Evolutionary conservation across 2,888 invertebrate species (phyloP).

Genomic region (Drosophila neutralis): DNA sequence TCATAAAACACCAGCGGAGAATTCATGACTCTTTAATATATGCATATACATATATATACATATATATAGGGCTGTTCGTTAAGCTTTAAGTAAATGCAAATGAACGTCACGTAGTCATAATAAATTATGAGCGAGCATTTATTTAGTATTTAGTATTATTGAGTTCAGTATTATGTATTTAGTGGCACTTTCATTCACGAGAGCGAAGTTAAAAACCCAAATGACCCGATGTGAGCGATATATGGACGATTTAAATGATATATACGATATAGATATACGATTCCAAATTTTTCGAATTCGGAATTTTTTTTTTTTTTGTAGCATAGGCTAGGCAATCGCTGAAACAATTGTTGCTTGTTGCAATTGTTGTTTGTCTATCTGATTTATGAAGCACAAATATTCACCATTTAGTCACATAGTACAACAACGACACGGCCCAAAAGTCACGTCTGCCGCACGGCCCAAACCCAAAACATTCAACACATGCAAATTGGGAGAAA

Average conservation of each 20-base stretch:
- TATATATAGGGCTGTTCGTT: neutral
- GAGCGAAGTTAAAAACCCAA: neutral
- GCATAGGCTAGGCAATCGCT: neutral
- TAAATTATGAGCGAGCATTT: constrained; percentile 33
- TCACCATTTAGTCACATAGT: constrained; percentile 68
- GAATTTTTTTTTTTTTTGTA: neutral
- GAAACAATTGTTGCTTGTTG: constrained; percentile 11
- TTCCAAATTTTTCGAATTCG: too few relatives aligned
- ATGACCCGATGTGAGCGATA: neutral
- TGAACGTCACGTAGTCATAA: constrained; percentile 43
- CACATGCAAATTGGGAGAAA: neutral
- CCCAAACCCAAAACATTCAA: neutral
- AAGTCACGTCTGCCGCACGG: constrained; percentile 62
- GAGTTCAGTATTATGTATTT: constrained; percentile 16
- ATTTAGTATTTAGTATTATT: constrained; percentile 2
- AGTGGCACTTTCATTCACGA: constrained; percentile 12
- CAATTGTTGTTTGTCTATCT: constrained; percentile 18
- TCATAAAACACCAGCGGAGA: neutral
- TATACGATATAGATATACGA: neutral
- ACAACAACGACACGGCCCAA: constrained; percentile 35
- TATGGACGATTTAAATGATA: neutral
- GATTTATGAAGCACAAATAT: constrained; percentile 64
- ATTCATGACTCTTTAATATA: constrained; percentile 16
- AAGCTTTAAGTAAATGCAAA: constrained; percentile 10
- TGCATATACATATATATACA: neutral